Conservation (phyloP, 2,888 invertebrate genomes). For the Ypsolopha scabrella region DNA sequence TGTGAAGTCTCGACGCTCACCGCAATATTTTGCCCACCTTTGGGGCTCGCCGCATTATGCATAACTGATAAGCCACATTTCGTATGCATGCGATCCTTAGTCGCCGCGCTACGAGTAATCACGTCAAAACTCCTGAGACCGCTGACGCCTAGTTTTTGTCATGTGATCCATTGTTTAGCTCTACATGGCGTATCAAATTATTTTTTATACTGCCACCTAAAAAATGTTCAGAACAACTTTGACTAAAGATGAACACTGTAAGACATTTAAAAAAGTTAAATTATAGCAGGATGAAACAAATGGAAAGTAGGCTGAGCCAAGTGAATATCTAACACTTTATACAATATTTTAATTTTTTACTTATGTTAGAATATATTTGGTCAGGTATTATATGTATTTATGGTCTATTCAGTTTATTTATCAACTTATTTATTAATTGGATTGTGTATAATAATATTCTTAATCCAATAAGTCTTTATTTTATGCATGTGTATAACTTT, state of each 20-base stretch:
- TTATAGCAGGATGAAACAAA: too few relatives aligned
- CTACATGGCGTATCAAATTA: not conserved
- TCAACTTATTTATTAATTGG: too few relatives aligned
- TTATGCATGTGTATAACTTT: too few relatives aligned
- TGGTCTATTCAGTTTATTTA: too few relatives aligned
- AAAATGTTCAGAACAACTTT: not conserved
- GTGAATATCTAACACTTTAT: too few relatives aligned
- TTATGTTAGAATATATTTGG: too few relatives aligned
- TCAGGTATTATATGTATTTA: too few relatives aligned
- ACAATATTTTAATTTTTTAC: too few relatives aligned
- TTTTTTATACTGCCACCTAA: not conserved
- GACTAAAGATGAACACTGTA: not conserved
- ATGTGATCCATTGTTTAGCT: not conserved
- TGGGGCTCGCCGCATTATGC: conserved; percentile 67
- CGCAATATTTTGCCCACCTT: conserved; percentile 69
- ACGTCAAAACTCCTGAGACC: conserved; percentile 44
- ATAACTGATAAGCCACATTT: conserved; percentile 68
- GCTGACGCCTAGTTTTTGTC: conserved; percentile 23
- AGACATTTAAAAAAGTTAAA: too few relatives aligned
- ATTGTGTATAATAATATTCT: too few relatives aligned
- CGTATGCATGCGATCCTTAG: conserved; percentile 70
- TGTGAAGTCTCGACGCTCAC: conserved; percentile 5
- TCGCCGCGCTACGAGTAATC: conserved; percentile 44
- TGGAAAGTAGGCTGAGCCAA: too few relatives aligned
- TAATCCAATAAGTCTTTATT: too few relatives aligned